Conservation (phyloP, 2,113 vertebrate genomes). For the Poeciliopsis retropinna region DNA sequence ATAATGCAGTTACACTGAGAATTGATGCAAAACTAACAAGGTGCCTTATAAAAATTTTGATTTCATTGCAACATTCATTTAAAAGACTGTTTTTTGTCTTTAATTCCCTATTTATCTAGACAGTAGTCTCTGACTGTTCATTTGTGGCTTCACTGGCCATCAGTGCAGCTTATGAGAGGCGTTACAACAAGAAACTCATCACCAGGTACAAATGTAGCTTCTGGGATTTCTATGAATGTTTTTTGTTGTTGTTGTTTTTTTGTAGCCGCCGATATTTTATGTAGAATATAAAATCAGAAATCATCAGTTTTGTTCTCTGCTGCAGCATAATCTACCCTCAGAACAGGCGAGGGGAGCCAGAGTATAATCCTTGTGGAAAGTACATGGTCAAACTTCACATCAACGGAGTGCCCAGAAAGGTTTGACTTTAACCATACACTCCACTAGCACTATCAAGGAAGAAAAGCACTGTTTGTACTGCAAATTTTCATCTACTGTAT, state of each 20-base stretch:
- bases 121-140: conserved; percentile 97
- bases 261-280: background rate
- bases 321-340: conserved; percentile 96
- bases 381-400: conserved; percentile 99
- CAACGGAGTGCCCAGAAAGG: conserved; percentile 98
- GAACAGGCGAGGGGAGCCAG: conserved; percentile 94
- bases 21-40: background rate
- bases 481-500: too few relatives aligned
- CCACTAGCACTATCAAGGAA: too few relatives aligned
- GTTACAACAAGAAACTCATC: conserved; percentile 97
- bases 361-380: conserved; percentile 98
- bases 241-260: too few relatives aligned
- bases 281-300: background rate
- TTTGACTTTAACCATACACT: conserved; percentile 49
- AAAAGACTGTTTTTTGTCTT: background rate
- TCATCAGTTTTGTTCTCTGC: background rate
- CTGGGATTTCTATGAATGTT: background rate
- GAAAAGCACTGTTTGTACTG: too few relatives aligned
- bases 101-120: conserved; percentile 74
- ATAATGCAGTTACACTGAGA: background rate
- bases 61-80: background rate
- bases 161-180: conserved; percentile 96
- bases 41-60: background rate
- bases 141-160: conserved; percentile 97
- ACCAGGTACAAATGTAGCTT: conserved; percentile 84